Conservation (phyloP, 2,888 invertebrate genomes). For the Drosophila infuscata region DNA sequence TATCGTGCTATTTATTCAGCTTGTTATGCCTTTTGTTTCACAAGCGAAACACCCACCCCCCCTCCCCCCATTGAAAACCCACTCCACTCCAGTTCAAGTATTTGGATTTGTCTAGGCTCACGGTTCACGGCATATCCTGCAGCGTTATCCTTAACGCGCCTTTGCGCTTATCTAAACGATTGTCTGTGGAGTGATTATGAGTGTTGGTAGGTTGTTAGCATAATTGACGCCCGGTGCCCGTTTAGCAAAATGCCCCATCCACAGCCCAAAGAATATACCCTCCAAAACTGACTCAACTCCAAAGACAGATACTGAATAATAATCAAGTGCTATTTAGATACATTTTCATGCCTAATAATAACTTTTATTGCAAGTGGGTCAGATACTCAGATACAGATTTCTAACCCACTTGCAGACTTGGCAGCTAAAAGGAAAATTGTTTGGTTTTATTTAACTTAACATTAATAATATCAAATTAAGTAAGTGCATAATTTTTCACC, state of each 20-base stretch:
- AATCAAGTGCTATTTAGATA: conserved; percentile 74
- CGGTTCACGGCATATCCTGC: conserved; percentile 65
- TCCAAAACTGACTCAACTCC: conserved; percentile 21
- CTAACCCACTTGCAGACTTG: background rate
- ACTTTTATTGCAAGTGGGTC: conserved; percentile 36
- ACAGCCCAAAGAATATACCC: background rate
- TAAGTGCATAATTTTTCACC: background rate
- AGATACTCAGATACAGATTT: background rate
- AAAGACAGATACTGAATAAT: conserved; percentile 72
- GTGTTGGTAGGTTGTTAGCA: conserved; percentile 80
- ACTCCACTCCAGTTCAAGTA: conserved; percentile 32
- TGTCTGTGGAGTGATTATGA: conserved; percentile 82
- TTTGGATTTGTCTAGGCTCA: conserved; percentile 48
- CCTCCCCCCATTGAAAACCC: background rate
- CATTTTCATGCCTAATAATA: conserved; percentile 73
- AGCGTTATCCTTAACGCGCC: conserved; percentile 79
- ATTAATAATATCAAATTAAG: background rate
- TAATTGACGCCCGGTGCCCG: conserved; percentile 78
- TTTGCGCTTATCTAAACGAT: conserved; percentile 79
- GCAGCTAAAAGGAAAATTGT: background rate
- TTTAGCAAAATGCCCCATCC: conserved; percentile 44
- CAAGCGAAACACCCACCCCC: conserved; percentile 17
- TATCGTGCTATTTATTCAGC: conserved; percentile 79
- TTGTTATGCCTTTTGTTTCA: conserved; percentile 75
- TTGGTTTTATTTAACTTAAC: background rate